These are phyloP conservation scores for Hylaeus volcanicus DNA, from an alignment of 1,140 invertebrate genomes.

Conservation along the genomic window DNA sequence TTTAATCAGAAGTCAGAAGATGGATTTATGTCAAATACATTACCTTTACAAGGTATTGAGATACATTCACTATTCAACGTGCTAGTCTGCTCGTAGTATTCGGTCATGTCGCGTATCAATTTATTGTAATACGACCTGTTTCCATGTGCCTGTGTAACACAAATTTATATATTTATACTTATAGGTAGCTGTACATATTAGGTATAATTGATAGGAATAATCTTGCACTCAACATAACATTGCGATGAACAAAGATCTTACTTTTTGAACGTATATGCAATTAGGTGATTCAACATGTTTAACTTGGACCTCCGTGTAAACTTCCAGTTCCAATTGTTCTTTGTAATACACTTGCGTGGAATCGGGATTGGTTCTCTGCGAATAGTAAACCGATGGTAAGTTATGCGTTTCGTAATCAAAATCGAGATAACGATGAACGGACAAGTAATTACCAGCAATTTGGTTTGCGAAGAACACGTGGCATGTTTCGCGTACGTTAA, in stretches of 20 bases:
- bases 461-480: constrained; percentile 40
- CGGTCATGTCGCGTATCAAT: constrained; percentile 47
- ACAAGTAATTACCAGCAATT: constrained; percentile 56
- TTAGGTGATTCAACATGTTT: constrained; percentile 68
- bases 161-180: background rate
- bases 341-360: constrained; percentile 54
- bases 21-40: background rate
- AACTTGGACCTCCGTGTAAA: constrained; percentile 56
- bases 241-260: constrained; percentile 41
- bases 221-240: background rate
- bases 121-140: constrained; percentile 12
- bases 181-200: too few species aligned
- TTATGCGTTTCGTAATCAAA: background rate
- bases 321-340: constrained; percentile 56
- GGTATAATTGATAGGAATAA: background rate
- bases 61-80: constrained; percentile 1
- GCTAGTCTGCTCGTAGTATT: constrained; percentile 36
- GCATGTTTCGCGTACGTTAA: constrained; percentile 67
- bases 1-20: background rate
- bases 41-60: constrained; percentile 48
- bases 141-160: constrained; percentile 33
- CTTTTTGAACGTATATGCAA: constrained; percentile 75
- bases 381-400: constrained; percentile 55
- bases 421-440: background rate
- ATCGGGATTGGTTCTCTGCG: constrained; percentile 64